Evolutionary conservation across 1,140 invertebrate species (phyloP), one percentile per base, ranked within the genome.

Genomic region (Apocrypta bakeri): DNA sequence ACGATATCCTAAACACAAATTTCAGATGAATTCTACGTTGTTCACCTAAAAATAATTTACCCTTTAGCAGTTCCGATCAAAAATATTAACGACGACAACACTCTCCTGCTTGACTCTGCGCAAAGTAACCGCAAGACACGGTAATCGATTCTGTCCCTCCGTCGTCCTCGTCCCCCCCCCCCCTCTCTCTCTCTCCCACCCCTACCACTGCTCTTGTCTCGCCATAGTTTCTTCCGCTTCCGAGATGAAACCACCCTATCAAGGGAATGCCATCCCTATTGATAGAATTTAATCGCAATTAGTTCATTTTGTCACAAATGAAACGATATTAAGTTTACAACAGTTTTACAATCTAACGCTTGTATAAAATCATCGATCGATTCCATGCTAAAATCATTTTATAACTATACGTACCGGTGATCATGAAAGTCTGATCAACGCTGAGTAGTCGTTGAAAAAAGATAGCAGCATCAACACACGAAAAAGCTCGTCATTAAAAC

Each of bases 61-160:
- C 42, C 14, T 48, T 17, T 4, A 21, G n/a, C 48, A 56, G 3
- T 17, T 17, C 42, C 1, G 42, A n/a, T 17, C 48, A n/a, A 56
- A 56, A 56, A 56, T 56, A 7, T 56, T 21, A 21, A 56, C 48
- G 17, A 48, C 42, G 48, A 56, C 48, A 21, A 56, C 48, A 56
- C 6, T 56, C 48, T 56, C 17, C 17, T 56, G 48, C n/a, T n/a
- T 21, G 6, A 21, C 48, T 56, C 48, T n/a, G 48, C 48, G 11
- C 48, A n/a, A 4, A 56, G 48, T 56, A 73, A 56, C 42, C 73
- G 40, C 73, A 42, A 27, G 82, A 83, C 85, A 84, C 85, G 87
- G 87, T 87, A 88, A 89, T 89, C 89, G 88, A 89, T 90, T 88
- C 85, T 79, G 77, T 78, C 78, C 82, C 77, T 79, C 66, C 48